These are phyloP conservation scores for Xiphophorus maculatus DNA, from an alignment of 2,113 vertebrate genomes.

Conservation along the genomic window DNA sequence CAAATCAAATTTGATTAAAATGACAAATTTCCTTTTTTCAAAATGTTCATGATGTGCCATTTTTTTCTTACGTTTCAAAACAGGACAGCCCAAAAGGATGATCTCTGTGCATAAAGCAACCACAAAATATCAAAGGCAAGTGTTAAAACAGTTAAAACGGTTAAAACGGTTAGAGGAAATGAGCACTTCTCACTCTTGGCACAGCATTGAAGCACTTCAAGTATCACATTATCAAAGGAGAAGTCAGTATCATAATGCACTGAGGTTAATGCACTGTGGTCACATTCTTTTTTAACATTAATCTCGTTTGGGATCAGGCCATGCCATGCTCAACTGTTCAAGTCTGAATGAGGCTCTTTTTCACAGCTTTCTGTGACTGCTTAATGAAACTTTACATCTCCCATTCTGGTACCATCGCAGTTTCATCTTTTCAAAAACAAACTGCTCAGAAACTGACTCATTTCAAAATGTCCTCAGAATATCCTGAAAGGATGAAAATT, in stretches of 20 bases:
- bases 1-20: neutral
- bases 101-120: slow-evolving; percentile 49
- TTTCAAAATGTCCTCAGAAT: neutral
- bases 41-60: slow-evolving; percentile 65
- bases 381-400: slow-evolving; percentile 1
- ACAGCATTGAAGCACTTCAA: slow-evolving; percentile 36
- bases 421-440: neutral
- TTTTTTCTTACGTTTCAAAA: slow-evolving; percentile 52
- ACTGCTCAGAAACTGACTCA: neutral
- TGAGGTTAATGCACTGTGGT: slow-evolving; percentile 33
- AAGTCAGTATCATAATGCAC: slow-evolving; percentile 56
- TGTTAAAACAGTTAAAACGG: slow-evolving; percentile 53
- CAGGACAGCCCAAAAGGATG: slow-evolving; percentile 29
- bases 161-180: slow-evolving; percentile 63
- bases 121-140: slow-evolving; percentile 47
- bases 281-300: slow-evolving; percentile 25
- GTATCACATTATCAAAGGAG: slow-evolving; percentile 30
- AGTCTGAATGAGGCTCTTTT: neutral
- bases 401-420: slow-evolving; percentile 4
- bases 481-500: neutral
- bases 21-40: neutral
- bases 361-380: neutral
- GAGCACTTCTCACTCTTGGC: slow-evolving; percentile 48
- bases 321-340: slow-evolving; percentile 47
- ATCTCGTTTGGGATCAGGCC: slow-evolving; percentile 14